These are phyloP conservation scores for Polypterus bichir DNA, from an alignment of 2,113 vertebrate species.

Conservation along the genomic window DNA sequence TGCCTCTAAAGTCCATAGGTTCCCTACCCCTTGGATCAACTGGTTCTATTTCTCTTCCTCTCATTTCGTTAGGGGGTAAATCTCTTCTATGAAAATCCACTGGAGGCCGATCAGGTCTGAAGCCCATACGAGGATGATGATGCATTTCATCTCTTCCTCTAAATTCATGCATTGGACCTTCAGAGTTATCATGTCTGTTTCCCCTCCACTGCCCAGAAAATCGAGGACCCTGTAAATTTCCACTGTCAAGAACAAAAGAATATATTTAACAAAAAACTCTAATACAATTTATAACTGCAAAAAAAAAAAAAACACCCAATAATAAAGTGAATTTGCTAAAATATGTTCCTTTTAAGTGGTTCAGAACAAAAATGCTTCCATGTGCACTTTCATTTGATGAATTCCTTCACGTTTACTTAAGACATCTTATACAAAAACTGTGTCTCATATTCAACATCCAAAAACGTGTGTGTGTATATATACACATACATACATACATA, in stretches of 20 bases:
- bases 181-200: slow-evolving; percentile 50
- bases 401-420: neutral
- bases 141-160: slow-evolving; percentile 63
- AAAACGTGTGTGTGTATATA: too few species aligned
- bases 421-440: too few species aligned
- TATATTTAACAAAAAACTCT: neutral
- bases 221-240: slow-evolving; percentile 37
- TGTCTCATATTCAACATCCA: too few species aligned
- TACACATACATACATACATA: neutral
- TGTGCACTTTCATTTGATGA: neutral
- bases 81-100: slow-evolving; percentile 73
- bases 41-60: slow-evolving; percentile 62
- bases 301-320: neutral
- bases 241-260: slow-evolving; percentile 36
- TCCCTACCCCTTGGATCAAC: slow-evolving; percentile 71
- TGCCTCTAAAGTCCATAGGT: slow-evolving; percentile 64
- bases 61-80: slow-evolving; percentile 61
- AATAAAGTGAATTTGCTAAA: neutral
- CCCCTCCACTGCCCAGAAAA: neutral
- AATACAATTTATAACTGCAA: neutral
- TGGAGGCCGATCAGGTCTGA: slow-evolving; percentile 61
- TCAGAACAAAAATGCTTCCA: neutral
- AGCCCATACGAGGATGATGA: slow-evolving; percentile 49
- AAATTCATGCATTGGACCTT: slow-evolving; percentile 45
- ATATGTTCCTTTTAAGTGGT: neutral